Evolutionary conservation across 1,140 invertebrate genomes (phyloP).

Genomic region (Drosophila sp.): DNA sequence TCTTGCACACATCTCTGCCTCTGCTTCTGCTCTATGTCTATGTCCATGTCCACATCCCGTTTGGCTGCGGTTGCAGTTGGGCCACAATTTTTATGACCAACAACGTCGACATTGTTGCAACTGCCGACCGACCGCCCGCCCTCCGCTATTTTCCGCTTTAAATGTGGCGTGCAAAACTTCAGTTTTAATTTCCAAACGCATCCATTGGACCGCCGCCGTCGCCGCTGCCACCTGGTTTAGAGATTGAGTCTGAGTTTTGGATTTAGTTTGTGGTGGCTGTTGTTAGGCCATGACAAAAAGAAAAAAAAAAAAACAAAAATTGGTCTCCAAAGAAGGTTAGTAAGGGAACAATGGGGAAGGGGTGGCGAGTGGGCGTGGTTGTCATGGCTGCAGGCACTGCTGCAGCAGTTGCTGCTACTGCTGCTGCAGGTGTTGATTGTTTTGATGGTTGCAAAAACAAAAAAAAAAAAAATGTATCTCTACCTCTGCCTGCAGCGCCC

Average conservation of each 20-base stretch:
- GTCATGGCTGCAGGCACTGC: slow-evolving; percentile 45
- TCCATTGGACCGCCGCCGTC: slow-evolving; percentile 72
- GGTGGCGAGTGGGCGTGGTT: slow-evolving; percentile 40
- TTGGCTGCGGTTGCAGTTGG: slow-evolving; percentile 59
- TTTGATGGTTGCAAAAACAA: slow-evolving; percentile 30
- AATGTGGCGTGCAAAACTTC: slow-evolving; percentile 79
- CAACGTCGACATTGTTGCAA: slow-evolving; percentile 58
- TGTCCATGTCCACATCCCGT: slow-evolving; percentile 58
- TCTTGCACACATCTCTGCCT: slow-evolving; percentile 5
- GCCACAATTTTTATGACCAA: slow-evolving; percentile 74
- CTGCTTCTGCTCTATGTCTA: slow-evolving; percentile 39
- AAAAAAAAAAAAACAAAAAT: slow-evolving; percentile 22
- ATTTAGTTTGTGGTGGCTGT: slow-evolving; percentile 30
- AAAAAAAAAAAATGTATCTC: background rate
- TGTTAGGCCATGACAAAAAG: slow-evolving; percentile 53
- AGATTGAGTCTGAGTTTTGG: slow-evolving; percentile 22
- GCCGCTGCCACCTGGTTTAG: slow-evolving; percentile 58
- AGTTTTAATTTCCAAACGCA: slow-evolving; percentile 78
- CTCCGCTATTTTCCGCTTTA: slow-evolving; percentile 65
- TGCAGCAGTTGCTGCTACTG: slow-evolving; percentile 17
- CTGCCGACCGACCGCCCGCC: slow-evolving; percentile 18
- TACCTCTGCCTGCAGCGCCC: background rate
- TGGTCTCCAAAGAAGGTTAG: slow-evolving; percentile 15
- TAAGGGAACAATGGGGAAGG: background rate
- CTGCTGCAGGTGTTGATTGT: slow-evolving; percentile 54